phyloP scores from a whole-genome alignment of 2,888 invertebrate genomes.

The Candidula unifasciata region DNA sequence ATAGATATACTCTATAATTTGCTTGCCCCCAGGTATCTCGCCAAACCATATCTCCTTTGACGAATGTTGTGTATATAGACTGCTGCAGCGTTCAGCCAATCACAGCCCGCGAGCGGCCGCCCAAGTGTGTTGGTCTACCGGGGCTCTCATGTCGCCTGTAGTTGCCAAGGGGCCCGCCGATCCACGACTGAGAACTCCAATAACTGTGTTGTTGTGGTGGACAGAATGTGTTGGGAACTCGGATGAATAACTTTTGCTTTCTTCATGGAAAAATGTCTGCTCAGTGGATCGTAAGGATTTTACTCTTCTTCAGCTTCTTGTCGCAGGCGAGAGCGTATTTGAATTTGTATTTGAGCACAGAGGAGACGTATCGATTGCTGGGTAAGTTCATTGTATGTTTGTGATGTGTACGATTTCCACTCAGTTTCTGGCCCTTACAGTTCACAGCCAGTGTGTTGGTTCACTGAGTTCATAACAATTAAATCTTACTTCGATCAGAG shows the following conservation, averaged over 20 bases:
- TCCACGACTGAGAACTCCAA: not conserved
- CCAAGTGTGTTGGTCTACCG: conserved; percentile 5
- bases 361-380: conserved; percentile 67
- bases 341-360: conserved; percentile 68
- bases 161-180: too few relatives aligned
- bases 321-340: conserved; percentile 60
- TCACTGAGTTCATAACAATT: too few relatives aligned
- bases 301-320: conserved; percentile 62
- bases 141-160: too few relatives aligned
- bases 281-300: conserved; percentile 56
- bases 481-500: too few relatives aligned
- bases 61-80: too few relatives aligned
- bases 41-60: too few relatives aligned
- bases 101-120: conserved; percentile 18
- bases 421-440: not conserved
- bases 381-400: conserved; percentile 63
- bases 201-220: conserved; percentile 37
- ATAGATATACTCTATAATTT: too few relatives aligned
- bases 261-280: conserved; percentile 38
- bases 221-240: conserved; percentile 43
- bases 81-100: conserved; percentile 30
- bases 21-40: too few relatives aligned
- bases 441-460: not conserved
- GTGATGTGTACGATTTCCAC: not conserved
- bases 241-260: conserved; percentile 44